A percentile compares a stretch with the other conserved stretches of the same genome.
Evolutionary conservation across 1,140 invertebrate genomes (phyloP).

Genomic region (Atta colombica): DNA sequence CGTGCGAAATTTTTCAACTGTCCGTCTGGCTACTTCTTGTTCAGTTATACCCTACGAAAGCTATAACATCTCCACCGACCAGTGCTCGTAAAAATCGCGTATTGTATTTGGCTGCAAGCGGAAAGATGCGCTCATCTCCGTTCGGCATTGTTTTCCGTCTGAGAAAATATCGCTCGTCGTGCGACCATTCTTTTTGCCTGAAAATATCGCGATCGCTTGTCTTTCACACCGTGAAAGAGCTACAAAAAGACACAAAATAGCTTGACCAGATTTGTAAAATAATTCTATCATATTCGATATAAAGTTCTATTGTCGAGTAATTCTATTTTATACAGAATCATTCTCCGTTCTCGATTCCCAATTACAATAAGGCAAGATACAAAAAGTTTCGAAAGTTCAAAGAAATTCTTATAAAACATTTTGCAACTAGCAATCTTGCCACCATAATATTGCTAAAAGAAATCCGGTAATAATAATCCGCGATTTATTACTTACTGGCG

Average conservation of each 20-base stretch:
- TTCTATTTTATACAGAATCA: no score
- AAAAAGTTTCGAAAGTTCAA: neutral
- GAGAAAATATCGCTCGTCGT: slow-evolving; percentile 31
- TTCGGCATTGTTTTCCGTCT: slow-evolving; percentile 63
- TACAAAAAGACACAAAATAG: neutral
- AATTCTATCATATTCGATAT: neutral
- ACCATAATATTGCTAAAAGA: slow-evolving; percentile 4
- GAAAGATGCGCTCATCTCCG: slow-evolving; percentile 72
- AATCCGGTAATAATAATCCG: neutral
- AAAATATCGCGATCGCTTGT: slow-evolving; percentile 20
- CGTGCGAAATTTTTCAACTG: slow-evolving; percentile 57
- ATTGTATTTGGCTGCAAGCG: slow-evolving; percentile 75
- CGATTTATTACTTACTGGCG: neutral
- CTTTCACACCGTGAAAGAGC: neutral
- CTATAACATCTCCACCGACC: slow-evolving; percentile 54
- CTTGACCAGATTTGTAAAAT: neutral
- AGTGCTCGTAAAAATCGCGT: slow-evolving; percentile 73
- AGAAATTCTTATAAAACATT: neutral
- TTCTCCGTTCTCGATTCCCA: neutral
- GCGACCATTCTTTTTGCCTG: slow-evolving; percentile 40
- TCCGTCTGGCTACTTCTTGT: slow-evolving; percentile 37
- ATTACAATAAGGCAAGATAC: neutral
- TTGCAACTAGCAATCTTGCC: neutral
- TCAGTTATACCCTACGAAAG: slow-evolving; percentile 58
- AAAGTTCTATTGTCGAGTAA: neutral